phyloP scores from a whole-genome alignment of 2,797 vertebrate genomes.

The Orientallactaga sibirica region DNA sequence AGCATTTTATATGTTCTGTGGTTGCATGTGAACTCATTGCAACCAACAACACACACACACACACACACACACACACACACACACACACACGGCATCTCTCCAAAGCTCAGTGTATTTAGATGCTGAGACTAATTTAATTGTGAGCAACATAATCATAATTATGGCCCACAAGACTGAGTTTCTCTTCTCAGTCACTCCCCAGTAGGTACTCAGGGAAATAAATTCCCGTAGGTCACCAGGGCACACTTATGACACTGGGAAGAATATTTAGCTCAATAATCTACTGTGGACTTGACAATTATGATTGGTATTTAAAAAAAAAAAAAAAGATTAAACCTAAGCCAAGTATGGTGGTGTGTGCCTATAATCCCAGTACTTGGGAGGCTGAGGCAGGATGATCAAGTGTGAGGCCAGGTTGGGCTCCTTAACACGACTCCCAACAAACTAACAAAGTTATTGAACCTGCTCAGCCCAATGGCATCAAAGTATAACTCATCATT shows the following conservation, averaged over 20 bases:
- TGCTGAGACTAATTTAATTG: conserved; percentile 62
- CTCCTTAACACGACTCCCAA: background rate
- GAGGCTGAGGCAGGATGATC: background rate
- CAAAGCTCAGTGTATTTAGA: conserved; percentile 6
- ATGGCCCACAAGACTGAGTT: conserved; percentile 39
- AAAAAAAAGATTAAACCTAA: background rate
- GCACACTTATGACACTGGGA: background rate
- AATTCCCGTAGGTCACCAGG: conserved; percentile 53
- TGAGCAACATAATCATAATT: conserved; percentile 58
- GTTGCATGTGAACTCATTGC: conserved; percentile 20
- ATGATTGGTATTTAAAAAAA: background rate
- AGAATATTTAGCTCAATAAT: conserved; percentile 39
- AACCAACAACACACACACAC: background rate
- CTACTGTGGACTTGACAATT: conserved; percentile 12
- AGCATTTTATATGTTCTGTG: conserved; percentile 5
- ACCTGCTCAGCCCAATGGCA: conserved; percentile 19
- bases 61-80: background rate
- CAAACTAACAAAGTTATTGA: conserved; percentile 13
- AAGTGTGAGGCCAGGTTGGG: background rate
- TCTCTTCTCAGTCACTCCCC: conserved; percentile 54
- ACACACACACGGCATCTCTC: background rate
- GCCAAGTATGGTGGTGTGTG: too few species aligned
- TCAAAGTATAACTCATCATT: background rate
- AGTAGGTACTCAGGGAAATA: conserved; percentile 47
- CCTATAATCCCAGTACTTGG: background rate